These are phyloP conservation scores for Lycopodina hypogea DNA, from an alignment of 37 sponge, comb jelly and placozoan species.

Conservation along the genomic window DNA sequence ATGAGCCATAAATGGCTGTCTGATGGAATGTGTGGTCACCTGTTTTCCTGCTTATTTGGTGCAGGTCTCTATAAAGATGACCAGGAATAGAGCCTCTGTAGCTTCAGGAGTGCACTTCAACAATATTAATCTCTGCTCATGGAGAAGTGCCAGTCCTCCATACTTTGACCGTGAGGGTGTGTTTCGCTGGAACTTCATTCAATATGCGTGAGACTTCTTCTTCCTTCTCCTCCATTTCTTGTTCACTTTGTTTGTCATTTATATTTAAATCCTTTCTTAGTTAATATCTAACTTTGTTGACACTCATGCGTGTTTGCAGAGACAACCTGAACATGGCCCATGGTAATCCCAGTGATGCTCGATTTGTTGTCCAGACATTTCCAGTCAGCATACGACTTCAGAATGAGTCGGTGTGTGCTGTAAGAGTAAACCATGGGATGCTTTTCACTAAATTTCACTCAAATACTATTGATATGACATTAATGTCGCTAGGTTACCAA, in stretches of 20 bases:
- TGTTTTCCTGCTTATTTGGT: no score
- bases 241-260: neutral
- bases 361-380: constrained; percentile 26
- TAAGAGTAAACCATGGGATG: no score
- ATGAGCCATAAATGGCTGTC: no score
- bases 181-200: constrained; percentile 38
- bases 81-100: constrained; percentile 30
- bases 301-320: constrained; percentile 2
- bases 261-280: no score
- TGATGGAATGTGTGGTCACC: no score
- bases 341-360: neutral
- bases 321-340: constrained; percentile 22
- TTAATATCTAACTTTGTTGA: no score
- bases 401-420: no score
- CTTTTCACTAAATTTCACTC: no score
- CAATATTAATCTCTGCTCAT: constrained; percentile 37
- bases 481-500: no score
- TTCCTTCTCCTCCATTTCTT: neutral
- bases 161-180: neutral
- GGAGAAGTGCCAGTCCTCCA: constrained; percentile 10
- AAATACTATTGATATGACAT: no score
- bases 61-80: constrained; percentile 33
- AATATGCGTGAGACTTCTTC: constrained; percentile 4
- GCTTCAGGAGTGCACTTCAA: constrained; percentile 34
- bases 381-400: neutral